Percentiles rank a stretch among this genome's conserved stretches.
phyloP scores from a whole-genome alignment of 2,888 invertebrate genomes.

The Andrena praecox region DNA sequence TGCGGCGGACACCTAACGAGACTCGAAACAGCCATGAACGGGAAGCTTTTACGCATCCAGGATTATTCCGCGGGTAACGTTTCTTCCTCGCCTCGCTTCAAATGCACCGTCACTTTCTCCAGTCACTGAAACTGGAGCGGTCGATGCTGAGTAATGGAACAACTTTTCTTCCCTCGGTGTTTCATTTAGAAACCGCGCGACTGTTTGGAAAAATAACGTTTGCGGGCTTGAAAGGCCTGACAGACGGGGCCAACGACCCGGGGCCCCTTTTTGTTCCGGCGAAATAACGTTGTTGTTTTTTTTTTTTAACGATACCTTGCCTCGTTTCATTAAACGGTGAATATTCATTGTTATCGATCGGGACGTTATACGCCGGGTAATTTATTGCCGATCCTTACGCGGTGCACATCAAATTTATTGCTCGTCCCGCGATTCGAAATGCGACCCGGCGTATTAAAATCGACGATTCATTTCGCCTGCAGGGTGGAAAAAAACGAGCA shows the following conservation, averaged over 20 bases:
- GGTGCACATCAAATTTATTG: conserved; percentile 25
- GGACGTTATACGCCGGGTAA: not conserved
- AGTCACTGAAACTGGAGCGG: not conserved
- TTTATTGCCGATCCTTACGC: conserved; percentile 5
- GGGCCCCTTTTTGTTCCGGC: too few relatives aligned
- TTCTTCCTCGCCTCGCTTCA: not conserved
- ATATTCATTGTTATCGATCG: conserved; percentile 22
- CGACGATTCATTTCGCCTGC: conserved; percentile 6
- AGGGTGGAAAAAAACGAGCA: not conserved
- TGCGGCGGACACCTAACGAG: conserved; percentile 4
- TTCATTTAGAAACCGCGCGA: not conserved
- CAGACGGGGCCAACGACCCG: too few relatives aligned
- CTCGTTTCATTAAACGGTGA: conserved; percentile 14
- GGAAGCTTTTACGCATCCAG: not conserved
- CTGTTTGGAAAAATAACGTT: not conserved
- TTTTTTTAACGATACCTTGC: not conserved
- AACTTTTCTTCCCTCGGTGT: not conserved
- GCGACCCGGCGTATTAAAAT: conserved; percentile 17
- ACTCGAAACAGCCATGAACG: not conserved
- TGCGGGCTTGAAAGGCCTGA: too few relatives aligned
- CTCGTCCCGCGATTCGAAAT: conserved; percentile 17
- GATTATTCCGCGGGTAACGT: not conserved
- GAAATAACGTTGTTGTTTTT: too few relatives aligned
- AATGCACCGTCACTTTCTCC: conserved; percentile 4
- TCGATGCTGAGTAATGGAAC: not conserved